Base-by-base conservation (phyloP, 2,888 invertebrate species). In the Zaprionus bogoriensis region DNA sequence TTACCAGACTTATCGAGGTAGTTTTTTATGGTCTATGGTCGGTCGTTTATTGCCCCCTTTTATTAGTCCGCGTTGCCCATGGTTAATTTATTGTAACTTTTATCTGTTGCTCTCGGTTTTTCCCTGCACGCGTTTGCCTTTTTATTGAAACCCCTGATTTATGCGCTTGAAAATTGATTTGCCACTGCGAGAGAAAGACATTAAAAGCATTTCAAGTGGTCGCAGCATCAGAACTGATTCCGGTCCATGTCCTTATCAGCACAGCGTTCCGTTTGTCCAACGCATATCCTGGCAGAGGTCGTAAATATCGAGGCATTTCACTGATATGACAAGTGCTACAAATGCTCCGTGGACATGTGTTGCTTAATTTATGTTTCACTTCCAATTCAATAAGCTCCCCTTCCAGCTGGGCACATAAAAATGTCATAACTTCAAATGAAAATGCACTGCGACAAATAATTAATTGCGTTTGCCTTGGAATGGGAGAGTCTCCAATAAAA, bases 361-460 rank as follows among this genome's bases (percentile, higher is more conserved):
- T 83, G 74, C 84, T 65, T 78, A 78, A 80, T 84, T 80, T 80
- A 80, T 80, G 80, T 76, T 84, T 78, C 80, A 80, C 78, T 81
- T 63, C 45, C 72, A 62, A 47, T 57, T 58, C 59, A 63, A 63
- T 64, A 54, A 12, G 4, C 28, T 39, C 28, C 44, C 52, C 41
- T 9, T 20, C 19, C 5, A 32, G 10, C 25, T 45, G 51, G 48
- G 58, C 64, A 64, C 72, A 85, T 85, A 78, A 85, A 87, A 81
- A 72, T 75, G 83, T 83, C 87, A 87, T 70, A 81, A 83, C 68
- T 80, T 74, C 69, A 70, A 70, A 83, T 78, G 73, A 70, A 87
- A 83, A 65, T 59, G 77, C 74, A 76, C 12, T 70, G 52, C 63
- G 58, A 77, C 73, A 76, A 78, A 73, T 74, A 76, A 87, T 87